Evolutionary conservation across 1,140 invertebrate species (phyloP).

Genomic region (Oryzaephilus surinamensis): DNA sequence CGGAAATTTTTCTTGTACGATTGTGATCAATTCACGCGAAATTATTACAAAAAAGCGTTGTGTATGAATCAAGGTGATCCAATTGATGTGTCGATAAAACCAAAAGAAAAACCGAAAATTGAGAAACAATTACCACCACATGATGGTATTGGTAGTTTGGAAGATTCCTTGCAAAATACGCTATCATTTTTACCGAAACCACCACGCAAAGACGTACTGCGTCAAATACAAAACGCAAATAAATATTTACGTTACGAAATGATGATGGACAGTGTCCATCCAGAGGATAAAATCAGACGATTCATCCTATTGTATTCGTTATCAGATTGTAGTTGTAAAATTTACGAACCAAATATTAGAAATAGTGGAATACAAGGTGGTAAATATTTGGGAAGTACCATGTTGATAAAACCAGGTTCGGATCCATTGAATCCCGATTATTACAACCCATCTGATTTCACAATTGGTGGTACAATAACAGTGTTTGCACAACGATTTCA

Average conservation of each 20-base stretch:
- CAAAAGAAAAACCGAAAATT: constrained; percentile 15
- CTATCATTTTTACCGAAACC: constrained; percentile 54
- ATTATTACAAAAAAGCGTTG: constrained; percentile 43
- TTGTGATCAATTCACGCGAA: constrained; percentile 69
- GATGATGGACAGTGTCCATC: constrained; percentile 52
- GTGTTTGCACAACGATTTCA: constrained; percentile 56
- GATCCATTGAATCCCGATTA: constrained; percentile 49
- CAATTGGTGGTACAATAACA: constrained; percentile 51
- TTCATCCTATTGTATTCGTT: constrained; percentile 59
- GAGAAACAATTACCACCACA: constrained; percentile 44
- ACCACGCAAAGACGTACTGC: constrained; percentile 55
- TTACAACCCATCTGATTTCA: constrained; percentile 56
- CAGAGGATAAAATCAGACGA: constrained; percentile 51
- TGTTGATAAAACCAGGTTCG: constrained; percentile 55
- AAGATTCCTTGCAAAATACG: constrained; percentile 62
- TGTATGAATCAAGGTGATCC: constrained; percentile 30
- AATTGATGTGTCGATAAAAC: constrained; percentile 18
- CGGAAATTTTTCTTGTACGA: constrained; percentile 65
- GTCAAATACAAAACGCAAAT: constrained; percentile 50
- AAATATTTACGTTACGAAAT: constrained; percentile 49
- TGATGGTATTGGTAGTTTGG: constrained; percentile 59
- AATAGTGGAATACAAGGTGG: constrained; percentile 62
- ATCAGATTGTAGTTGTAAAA: constrained; percentile 48
- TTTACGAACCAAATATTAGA: constrained; percentile 47
- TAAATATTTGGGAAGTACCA: constrained; percentile 55